Base-by-base conservation (phyloP, 2,888 invertebrate genomes). In the Luffia ferchaultella region DNA sequence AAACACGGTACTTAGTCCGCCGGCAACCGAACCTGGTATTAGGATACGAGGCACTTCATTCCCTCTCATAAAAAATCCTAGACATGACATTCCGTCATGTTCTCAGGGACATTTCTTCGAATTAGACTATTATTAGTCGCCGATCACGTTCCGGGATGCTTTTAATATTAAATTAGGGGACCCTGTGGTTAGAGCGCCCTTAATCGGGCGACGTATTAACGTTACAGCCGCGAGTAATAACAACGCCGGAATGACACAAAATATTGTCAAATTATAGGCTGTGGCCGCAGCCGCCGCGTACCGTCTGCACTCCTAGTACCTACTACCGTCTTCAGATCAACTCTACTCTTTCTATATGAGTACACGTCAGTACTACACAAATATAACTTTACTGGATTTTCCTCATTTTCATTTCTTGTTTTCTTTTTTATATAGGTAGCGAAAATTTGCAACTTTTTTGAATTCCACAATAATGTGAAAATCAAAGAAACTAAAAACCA, bases 261-360 rank as follows among this genome's bases (percentile, higher is more conserved):
- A 82, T 82, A 83, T 82, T 83, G 82, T 82, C 79, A 83, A 83
- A 83, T 83, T 83, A 83, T 83, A 82, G 80, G 74, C 71, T 78
- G 73, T 76, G 79, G 76, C 78, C 74, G 74, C 71, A 76, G 74
- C 80, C 77, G 76, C 73, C 30, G 30, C 12, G 30, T 30, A 30
- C 30, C 30, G 30, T 30, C 30, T 30, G 30, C 30, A 30, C 30
- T 30, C 30, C 30, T 30, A 12, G 30, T 30, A 30, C 30, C 3
- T 12, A n/a, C n/a, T n/a, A n/a, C n/a, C n/a, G n/a, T n/a, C n/a
- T n/a, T n/a, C n/a, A n/a, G n/a, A n/a, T n/a, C n/a, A n/a, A n/a
- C n/a, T n/a, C n/a, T n/a, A n/a, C n/a, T n/a, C n/a, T n/a, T n/a
- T n/a, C n/a, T n/a, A n/a, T n/a, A n/a, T n/a, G n/a, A n/a, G n/a